Evolutionary conservation across 1,140 invertebrate species (phyloP).

Genomic region (Zaprionus kolodkinae): DNA sequence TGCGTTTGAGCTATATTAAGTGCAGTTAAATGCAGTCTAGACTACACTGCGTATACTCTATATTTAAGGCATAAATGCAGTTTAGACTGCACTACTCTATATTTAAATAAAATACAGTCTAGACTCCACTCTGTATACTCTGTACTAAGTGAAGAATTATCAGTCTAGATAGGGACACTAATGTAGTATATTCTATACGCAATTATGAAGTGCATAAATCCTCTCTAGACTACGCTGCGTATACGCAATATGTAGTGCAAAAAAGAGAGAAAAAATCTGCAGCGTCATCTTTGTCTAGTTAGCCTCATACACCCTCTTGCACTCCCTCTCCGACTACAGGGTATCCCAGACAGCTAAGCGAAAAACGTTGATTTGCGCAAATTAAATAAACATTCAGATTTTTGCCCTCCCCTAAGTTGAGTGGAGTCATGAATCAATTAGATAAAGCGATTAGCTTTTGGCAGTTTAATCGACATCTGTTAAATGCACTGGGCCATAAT

Average conservation of each 20-base stretch:
- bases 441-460: constrained; percentile 37
- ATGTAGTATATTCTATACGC: too few relatives aligned
- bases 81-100: too few relatives aligned
- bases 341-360: neutral
- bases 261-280: neutral
- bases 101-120: too few relatives aligned
- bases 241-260: too few relatives aligned
- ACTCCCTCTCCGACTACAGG: neutral
- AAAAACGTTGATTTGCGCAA: constrained; percentile 19
- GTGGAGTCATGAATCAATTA: constrained; percentile 43
- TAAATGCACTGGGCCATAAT: constrained; percentile 23
- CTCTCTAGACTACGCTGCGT: too few relatives aligned
- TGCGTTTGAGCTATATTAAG: too few relatives aligned
- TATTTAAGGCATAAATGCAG: neutral
- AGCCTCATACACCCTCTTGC: neutral
- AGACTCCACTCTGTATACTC: too few relatives aligned
- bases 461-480: constrained; percentile 31
- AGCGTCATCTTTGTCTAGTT: neutral
- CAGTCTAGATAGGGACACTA: too few relatives aligned
- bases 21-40: neutral
- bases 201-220: too few relatives aligned
- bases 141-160: too few relatives aligned
- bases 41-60: neutral
- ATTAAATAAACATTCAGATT: constrained; percentile 7
- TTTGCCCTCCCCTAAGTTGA: neutral